A percentile compares a stretch with the other conserved stretches of the same genome.
Evolutionary conservation across 2,888 invertebrate genomes (phyloP).

Genomic region (Chrysolina americana): DNA sequence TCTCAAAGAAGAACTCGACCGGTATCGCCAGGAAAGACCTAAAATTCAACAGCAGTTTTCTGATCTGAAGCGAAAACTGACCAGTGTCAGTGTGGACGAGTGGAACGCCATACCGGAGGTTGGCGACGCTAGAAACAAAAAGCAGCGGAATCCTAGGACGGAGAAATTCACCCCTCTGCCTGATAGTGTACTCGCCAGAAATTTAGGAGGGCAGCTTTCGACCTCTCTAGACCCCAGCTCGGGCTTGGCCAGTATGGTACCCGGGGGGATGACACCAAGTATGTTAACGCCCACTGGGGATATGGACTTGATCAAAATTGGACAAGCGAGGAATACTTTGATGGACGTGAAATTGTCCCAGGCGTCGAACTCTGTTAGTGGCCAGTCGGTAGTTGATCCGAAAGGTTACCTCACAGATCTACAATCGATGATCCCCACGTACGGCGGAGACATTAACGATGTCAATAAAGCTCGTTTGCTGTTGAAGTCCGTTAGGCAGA

Average conservation of each 20-base stretch:
- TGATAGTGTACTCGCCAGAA: slow-evolving; percentile 92
- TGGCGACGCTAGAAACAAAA: slow-evolving; percentile 97
- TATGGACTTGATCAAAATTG: slow-evolving; percentile 97
- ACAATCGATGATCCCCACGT: slow-evolving; percentile 99
- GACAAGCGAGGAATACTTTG: slow-evolving; percentile 97
- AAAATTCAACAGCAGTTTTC: slow-evolving; percentile 92
- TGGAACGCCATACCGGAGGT: slow-evolving; percentile 99
- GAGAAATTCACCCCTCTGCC: slow-evolving; percentile 98
- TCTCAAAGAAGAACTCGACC: slow-evolving; percentile 93
- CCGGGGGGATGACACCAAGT: slow-evolving; percentile 88
- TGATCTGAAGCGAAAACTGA: slow-evolving; percentile 92
- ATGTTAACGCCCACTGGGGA: slow-evolving; percentile 88
- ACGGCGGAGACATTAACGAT: slow-evolving; percentile 98
- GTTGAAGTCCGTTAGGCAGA: slow-evolving; percentile 95
- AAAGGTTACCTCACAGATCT: slow-evolving; percentile 99
- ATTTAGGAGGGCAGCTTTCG: slow-evolving; percentile 85
- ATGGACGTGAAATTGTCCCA: slow-evolving; percentile 99
- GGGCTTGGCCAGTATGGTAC: slow-evolving; percentile 90
- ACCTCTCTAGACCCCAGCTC: slow-evolving; percentile 87
- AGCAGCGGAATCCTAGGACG: slow-evolving; percentile 93
- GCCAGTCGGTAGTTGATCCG: slow-evolving; percentile 99
- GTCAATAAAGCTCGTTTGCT: slow-evolving; percentile 96
- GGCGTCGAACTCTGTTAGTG: slow-evolving; percentile 96
- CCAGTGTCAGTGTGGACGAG: slow-evolving; percentile 86
- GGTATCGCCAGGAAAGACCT: slow-evolving; percentile 93